These are phyloP conservation scores for Lottia gigantea DNA, from an alignment of 2,888 invertebrate species.

Conservation along the genomic window DNA sequence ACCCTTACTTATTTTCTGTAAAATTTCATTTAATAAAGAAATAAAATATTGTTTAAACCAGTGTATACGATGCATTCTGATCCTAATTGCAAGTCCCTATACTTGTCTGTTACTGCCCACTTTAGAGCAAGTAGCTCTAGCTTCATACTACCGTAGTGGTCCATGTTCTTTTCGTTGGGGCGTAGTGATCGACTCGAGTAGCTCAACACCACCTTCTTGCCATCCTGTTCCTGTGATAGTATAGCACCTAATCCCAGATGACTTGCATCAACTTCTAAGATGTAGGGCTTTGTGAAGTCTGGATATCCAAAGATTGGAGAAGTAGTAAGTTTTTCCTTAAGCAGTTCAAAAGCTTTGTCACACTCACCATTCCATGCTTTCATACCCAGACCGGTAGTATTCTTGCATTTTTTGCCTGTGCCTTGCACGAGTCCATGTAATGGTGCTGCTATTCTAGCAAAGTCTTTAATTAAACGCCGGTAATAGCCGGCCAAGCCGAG, in stretches of 20 bases:
- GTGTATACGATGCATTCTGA: slow-evolving; percentile 27
- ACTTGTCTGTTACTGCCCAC: slow-evolving; percentile 35
- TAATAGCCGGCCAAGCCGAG: slow-evolving; percentile 33
- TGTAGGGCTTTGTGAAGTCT: slow-evolving; percentile 24
- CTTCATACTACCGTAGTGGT: slow-evolving; percentile 33
- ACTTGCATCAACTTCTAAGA: slow-evolving; percentile 29
- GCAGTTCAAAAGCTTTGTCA: slow-evolving; percentile 26
- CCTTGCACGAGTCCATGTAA: slow-evolving; percentile 23
- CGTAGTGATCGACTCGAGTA: slow-evolving; percentile 26
- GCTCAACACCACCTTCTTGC: slow-evolving; percentile 24
- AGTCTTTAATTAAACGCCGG: slow-evolving; percentile 28
- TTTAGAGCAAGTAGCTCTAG: slow-evolving; percentile 34
- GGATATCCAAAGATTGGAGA: slow-evolving; percentile 32
- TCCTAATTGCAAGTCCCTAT: slow-evolving; percentile 25
- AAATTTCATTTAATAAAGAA: too few relatives aligned
- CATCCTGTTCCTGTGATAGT: slow-evolving; percentile 27
- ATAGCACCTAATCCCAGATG: slow-evolving; percentile 29
- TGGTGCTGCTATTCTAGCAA: slow-evolving; percentile 28
- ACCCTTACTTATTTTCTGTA: too few relatives aligned
- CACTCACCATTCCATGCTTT: slow-evolving; percentile 26
- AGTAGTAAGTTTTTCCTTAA: slow-evolving; percentile 25
- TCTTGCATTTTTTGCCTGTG: slow-evolving; percentile 9
- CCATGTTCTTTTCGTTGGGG: slow-evolving; percentile 21
- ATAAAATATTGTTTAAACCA: too few relatives aligned
- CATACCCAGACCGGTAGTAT: neutral